A percentile compares a stretch with the other conserved stretches of the same genome.
Conservation (phyloP, 2,113 vertebrate genomes). For the Phrynocephalus versicolor region DNA sequence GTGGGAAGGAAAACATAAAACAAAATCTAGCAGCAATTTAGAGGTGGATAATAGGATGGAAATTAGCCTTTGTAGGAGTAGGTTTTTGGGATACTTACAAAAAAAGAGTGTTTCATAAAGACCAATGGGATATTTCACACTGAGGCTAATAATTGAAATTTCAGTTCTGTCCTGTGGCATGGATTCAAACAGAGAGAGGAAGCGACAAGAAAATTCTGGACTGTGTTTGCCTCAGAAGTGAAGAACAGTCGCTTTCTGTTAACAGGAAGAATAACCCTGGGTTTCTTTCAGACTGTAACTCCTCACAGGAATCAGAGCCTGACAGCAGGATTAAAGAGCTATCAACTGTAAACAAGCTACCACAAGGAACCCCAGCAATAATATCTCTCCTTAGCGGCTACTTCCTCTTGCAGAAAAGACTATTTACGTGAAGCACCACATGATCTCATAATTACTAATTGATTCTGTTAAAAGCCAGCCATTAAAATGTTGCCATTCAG, state of each 20-base stretch:
- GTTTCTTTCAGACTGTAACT: constrained; percentile 47
- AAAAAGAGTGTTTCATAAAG: constrained; percentile 42
- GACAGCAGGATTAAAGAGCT: constrained; percentile 36
- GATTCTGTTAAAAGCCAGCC: constrained; percentile 34
- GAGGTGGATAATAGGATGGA: constrained; percentile 28
- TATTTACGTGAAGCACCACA: neutral
- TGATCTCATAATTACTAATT: constrained; percentile 25
- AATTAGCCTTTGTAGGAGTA: constrained; percentile 44
- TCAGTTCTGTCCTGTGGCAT: constrained; percentile 27
- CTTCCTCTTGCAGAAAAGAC: constrained; percentile 26
- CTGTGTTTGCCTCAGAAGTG: constrained; percentile 36
- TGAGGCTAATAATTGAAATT: constrained; percentile 39
- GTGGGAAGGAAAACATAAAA: constrained; percentile 40
- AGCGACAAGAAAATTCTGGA: constrained; percentile 26
- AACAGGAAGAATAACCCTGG: constrained; percentile 28
- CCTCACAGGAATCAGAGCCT: constrained; percentile 28
- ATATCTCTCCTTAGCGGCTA: constrained; percentile 26
- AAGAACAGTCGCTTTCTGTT: constrained; percentile 29
- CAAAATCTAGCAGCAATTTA: constrained; percentile 42
- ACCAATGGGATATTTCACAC: constrained; percentile 24
- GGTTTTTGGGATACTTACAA: constrained; percentile 44
- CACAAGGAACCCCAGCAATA: constrained; percentile 21
- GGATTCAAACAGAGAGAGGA: constrained; percentile 37
- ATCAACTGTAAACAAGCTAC: constrained; percentile 18
- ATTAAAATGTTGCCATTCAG: constrained; percentile 37